Percentiles rank a stretch among this genome's conserved stretches.
These are phyloP conservation scores for Acrossocheilus fasciatus DNA, from an alignment of 2,797 vertebrate genomes.

Conservation along the genomic window DNA sequence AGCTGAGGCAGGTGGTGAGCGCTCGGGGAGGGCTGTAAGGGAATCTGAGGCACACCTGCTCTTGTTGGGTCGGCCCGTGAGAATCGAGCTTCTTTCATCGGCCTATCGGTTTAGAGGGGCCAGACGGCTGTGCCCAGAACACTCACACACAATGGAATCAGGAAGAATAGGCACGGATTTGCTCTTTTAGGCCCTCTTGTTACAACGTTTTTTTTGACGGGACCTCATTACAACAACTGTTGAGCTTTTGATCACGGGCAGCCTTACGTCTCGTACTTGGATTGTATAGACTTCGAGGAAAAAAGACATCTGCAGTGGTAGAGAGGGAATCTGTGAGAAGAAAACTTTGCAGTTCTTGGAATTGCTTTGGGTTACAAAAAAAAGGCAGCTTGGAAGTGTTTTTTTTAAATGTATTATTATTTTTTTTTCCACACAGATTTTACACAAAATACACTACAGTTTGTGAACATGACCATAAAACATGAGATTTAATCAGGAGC, in stretches of 20 bases:
- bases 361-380: not conserved
- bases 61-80: slow-evolving; percentile 75
- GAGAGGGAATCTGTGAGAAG: slow-evolving; percentile 20
- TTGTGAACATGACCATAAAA: slow-evolving; percentile 30
- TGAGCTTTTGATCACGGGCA: slow-evolving; percentile 33
- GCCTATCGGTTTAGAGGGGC: slow-evolving; percentile 67
- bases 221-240: slow-evolving; percentile 33
- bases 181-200: slow-evolving; percentile 44
- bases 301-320: slow-evolving; percentile 24
- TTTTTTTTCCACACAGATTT: not conserved
- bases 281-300: slow-evolving; percentile 17
- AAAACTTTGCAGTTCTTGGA: slow-evolving; percentile 12
- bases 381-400: not conserved
- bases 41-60: slow-evolving; percentile 82
- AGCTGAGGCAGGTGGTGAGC: slow-evolving; percentile 63
- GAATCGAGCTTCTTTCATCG: slow-evolving; percentile 75
- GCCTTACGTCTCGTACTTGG: slow-evolving; percentile 30
- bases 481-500: not conserved
- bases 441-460: not conserved
- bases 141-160: slow-evolving; percentile 71
- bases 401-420: not conserved
- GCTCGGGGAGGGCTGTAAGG: slow-evolving; percentile 71
- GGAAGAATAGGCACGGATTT: slow-evolving; percentile 66
- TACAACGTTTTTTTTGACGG: slow-evolving; percentile 31
- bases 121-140: slow-evolving; percentile 62